These are phyloP conservation scores for Anoplopoma fimbria DNA, from an alignment of 2,113 vertebrate species.

Conservation along the genomic window DNA sequence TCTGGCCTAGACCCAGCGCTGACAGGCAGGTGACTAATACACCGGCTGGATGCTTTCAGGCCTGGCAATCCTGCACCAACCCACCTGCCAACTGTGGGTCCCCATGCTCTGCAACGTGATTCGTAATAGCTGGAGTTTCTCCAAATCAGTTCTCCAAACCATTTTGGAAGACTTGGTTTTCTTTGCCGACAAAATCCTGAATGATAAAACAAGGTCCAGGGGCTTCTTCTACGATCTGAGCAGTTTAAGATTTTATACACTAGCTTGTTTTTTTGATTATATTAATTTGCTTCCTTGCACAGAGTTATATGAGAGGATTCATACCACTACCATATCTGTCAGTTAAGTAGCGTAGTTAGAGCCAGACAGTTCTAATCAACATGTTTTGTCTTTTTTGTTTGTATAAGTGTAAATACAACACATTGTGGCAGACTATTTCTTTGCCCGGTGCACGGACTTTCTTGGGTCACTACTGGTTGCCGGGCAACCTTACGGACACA, in stretches of 20 bases:
- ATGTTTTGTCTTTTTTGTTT: not conserved
- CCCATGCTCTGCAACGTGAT: constrained; percentile 54
- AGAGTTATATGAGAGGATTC: not conserved
- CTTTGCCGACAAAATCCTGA: constrained; percentile 1
- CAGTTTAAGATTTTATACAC: not conserved
- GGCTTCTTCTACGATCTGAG: not conserved
- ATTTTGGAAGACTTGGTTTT: constrained; percentile 41
- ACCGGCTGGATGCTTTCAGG: constrained; percentile 58
- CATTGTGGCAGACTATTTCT: not conserved
- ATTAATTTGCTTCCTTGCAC: not conserved
- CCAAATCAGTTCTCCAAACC: constrained; percentile 42
- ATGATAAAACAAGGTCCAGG: constrained; percentile 3
- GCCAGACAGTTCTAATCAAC: not conserved
- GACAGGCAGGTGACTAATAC: constrained; percentile 76
- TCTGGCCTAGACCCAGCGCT: constrained; percentile 56
- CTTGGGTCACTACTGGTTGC: not conserved
- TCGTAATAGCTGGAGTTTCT: constrained; percentile 41
- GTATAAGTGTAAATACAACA: constrained; percentile 5
- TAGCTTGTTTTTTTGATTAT: not conserved
- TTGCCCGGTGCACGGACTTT: not conserved
- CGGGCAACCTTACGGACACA: not conserved
- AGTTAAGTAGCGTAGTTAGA: not conserved
- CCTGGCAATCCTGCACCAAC: constrained; percentile 58
- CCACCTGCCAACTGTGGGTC: constrained; percentile 69
- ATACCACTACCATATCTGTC: not conserved